These are phyloP conservation scores for Coenonympha arcania DNA, from an alignment of 2,888 invertebrate species.

Conservation along the genomic window DNA sequence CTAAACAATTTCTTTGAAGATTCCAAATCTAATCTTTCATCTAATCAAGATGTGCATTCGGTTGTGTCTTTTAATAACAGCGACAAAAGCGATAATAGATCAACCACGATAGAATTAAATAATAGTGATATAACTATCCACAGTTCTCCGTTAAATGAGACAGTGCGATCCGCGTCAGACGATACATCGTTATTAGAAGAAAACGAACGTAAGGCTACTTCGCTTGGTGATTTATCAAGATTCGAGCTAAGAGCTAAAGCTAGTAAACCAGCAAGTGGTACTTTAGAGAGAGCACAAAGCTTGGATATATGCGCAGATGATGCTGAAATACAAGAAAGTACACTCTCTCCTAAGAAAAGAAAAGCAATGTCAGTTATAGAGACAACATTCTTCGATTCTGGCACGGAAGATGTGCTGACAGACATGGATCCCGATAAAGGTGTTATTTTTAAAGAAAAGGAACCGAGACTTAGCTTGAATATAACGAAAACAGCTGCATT, in stretches of 20 bases:
- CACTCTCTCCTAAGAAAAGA: slow-evolving; percentile 76
- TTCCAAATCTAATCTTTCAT: slow-evolving; percentile 65
- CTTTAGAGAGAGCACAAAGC: slow-evolving; percentile 85
- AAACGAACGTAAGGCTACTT: slow-evolving; percentile 83
- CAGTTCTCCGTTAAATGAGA: slow-evolving; percentile 76
- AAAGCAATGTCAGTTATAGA: slow-evolving; percentile 76
- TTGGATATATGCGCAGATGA: slow-evolving; percentile 79
- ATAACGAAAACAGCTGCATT: slow-evolving; percentile 71
- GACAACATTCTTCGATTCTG: slow-evolving; percentile 61
- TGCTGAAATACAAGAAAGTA: slow-evolving; percentile 58
- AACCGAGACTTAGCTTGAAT: slow-evolving; percentile 72
- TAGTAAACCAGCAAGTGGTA: slow-evolving; percentile 70
- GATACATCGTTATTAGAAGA: slow-evolving; percentile 71
- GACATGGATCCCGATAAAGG: slow-evolving; percentile 62
- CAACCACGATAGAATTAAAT: slow-evolving; percentile 82
- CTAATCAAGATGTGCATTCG: slow-evolving; percentile 62
- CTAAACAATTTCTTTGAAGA: slow-evolving; percentile 65
- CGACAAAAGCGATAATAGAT: slow-evolving; percentile 68
- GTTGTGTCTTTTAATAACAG: slow-evolving; percentile 63
- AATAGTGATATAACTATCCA: slow-evolving; percentile 83
- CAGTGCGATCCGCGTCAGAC: slow-evolving; percentile 55
- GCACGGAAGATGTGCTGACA: slow-evolving; percentile 55
- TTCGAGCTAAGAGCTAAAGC: slow-evolving; percentile 69
- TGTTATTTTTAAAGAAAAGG: slow-evolving; percentile 65
- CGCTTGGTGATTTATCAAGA: slow-evolving; percentile 84